These are phyloP conservation scores for Neoitamus cyanurus DNA, from an alignment of 2,888 invertebrate species.

Conservation along the genomic window DNA sequence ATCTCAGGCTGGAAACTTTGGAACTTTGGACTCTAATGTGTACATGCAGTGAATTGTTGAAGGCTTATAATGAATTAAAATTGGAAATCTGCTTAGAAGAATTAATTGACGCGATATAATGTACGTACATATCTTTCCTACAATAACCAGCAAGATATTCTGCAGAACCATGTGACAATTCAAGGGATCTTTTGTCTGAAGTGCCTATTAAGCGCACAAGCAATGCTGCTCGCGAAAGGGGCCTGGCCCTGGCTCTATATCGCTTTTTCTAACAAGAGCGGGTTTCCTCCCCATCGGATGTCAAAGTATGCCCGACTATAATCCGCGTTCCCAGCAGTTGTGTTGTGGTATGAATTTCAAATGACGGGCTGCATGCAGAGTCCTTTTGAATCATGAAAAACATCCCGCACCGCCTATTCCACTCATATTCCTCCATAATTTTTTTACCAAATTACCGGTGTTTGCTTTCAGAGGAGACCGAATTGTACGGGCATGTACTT, in stretches of 20 bases:
- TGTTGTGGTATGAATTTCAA: constrained; percentile 33
- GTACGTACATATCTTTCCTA: too few species aligned
- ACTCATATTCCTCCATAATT: constrained; percentile 24
- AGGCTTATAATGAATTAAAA: too few species aligned
- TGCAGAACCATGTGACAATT: too few species aligned
- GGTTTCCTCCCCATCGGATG: background rate
- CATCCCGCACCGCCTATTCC: constrained; percentile 20
- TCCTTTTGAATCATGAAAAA: constrained; percentile 20
- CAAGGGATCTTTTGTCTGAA: background rate
- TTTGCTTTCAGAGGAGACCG: background rate
- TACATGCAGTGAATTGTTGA: too few species aligned
- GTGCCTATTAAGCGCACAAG: background rate
- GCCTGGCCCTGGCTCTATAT: background rate
- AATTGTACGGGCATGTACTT: background rate
- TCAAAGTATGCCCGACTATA: background rate
- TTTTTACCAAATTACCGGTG: constrained; percentile 36
- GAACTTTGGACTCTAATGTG: too few species aligned
- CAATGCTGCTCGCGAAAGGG: background rate
- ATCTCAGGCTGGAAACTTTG: too few species aligned
- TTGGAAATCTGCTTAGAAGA: background rate
- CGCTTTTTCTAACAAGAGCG: background rate
- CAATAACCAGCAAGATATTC: background rate
- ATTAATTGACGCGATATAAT: background rate
- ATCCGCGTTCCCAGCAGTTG: background rate
- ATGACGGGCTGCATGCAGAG: constrained; percentile 18